Base-by-base conservation (phyloP, 2,113 vertebrate species). In the Carettochelys insculpta region DNA sequence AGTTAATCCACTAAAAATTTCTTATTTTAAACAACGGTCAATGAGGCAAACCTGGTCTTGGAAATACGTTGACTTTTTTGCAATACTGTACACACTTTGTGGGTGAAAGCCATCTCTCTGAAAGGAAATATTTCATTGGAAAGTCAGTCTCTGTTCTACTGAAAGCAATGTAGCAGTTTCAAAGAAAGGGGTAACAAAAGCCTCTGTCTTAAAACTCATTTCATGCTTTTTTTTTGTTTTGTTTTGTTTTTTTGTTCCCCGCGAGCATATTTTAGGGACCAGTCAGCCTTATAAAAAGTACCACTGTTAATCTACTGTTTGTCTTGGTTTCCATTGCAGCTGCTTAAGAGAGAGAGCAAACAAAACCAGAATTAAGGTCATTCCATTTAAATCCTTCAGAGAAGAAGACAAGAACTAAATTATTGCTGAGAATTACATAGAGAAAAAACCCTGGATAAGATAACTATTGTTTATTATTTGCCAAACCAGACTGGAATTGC, bases 271-370 rank as follows among this genome's bases (percentile, higher is more conserved):
- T 98, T 97, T 97, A 97, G 96, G 95, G 96, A 97, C 95, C 97
- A 97, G 97, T 97, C 98, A 98, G 94, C 94, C 88, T 97, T 97
- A 97, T 97, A 97, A 98, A 98, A 98, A 96, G 97, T 98, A 97
- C 95, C 97, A 97, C 96, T 95, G 94, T 96, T 98, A 97, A 98
- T 97, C 97, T 97, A 97, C 96, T 98, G 97, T 98, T 98, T 98
- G 97, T 95, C 97, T 98, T 98, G 90, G 86, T 97, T 97, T 98
- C 97, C 97, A 97, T 84, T 94, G 97, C 96, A 97, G 96, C 97
- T 97, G 97, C 97, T 98, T 98, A 97, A 97, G 65, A 97, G 97
- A 97, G 94, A 97, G 95, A 97, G 97, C 98, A 98, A 98, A 98
- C 97, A 98, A 97, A 97, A 96, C 80, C 82, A 97, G 97, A 98